Evolutionary conservation across 2,888 invertebrate species (phyloP), one percentile per base, ranked within the genome.

Genomic region (Alloscopus bannaensis): DNA sequence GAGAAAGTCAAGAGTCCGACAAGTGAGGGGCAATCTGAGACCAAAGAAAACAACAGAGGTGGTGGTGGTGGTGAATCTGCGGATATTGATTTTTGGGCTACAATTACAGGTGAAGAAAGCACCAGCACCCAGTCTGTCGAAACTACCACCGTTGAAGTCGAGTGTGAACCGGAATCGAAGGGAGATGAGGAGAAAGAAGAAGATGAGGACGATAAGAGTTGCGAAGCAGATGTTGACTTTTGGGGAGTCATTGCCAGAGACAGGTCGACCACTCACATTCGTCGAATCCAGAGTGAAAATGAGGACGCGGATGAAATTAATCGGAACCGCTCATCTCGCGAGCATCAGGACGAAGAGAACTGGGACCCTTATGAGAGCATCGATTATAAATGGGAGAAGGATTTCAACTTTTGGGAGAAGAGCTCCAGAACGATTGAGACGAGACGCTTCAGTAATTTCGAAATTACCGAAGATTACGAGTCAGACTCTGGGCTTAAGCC

Each of bases 71-170:
- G 76, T 28, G 59, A n/a, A n/a, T n/a, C 62, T 11, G 69, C 47
- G 2, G 83, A 85, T 64, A 81, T 84, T 52, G 84, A 86, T 71
- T 85, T 85, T 75, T 86, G 85, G 85, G 83, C 84, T 36, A 78
- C 84, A 81, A 83, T 86, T 71, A 77, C 71, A 69, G 60, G 55
- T 31, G 73, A 68, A 13, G 64, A 65, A 50, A 26, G 52, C 4
- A 22, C 42, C 57, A 52, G 8, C 31, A 11, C 31, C 36, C 36
- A 8, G 42, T 26, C 28, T 57, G 36, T 55, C 22, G 47, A 24
- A 40, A 36, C 31, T 52, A 70, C 20, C 20, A 62, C 55, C 62
- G 60, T 59, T 55, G 73, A 62, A 80, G 69, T 73, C 72, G 79
- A 57, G 28, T 22, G 47, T 24, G 69, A 68, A 59, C 52, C 59